Evolutionary conservation across 2,888 invertebrate genomes (phyloP), one percentile per base, ranked within the genome.

Genomic region (Mongoloraphidia duomilia): DNA sequence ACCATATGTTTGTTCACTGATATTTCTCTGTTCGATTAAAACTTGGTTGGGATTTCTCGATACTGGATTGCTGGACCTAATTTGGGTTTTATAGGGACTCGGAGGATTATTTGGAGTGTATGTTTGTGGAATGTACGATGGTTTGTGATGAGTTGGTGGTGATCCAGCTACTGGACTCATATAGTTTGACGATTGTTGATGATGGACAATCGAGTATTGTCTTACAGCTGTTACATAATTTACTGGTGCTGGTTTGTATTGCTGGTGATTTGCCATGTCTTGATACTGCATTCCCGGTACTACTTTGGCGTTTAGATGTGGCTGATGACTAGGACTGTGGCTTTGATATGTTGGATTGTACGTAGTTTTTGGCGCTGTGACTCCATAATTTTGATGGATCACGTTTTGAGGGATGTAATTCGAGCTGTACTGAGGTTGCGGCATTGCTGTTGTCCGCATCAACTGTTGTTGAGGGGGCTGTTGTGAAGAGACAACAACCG

Each of bases 381-480:
- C 61, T 38, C 66, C 67, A 56, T 66, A 66, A 9, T 64, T 59
- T 55, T 66, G 67, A 57, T 67, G 67, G 46, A 67, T 63, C 36
- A 65, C 58, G 50, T 62, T 63, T 56, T 64, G 65, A 14, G 65
- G 59, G 50, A 65, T 62, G 57, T 63, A 57, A 4, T 57, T 56
- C 26, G 26, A 26, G 26, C 26, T 26, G 26, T 26, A 26, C 6
- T 26, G 13, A 57, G 44, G 26, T 53, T 50, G 36, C 54, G 50
- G 11, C 39, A 42, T 43, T 52, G 51, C 34, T 46, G 36, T 9
- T 37, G 11, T 41, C n/a, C 48, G 36, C 40, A 17, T 35, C 34
- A 41, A 33, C 35, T 45, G 12, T 52, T 51, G 48, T 55, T 56
- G 42, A 55, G 56, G 52, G 55, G 56, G 11, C 48, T 38, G 41